Base-by-base conservation (phyloP, 2,113 vertebrate species). In the Hippocampus comes region DNA sequence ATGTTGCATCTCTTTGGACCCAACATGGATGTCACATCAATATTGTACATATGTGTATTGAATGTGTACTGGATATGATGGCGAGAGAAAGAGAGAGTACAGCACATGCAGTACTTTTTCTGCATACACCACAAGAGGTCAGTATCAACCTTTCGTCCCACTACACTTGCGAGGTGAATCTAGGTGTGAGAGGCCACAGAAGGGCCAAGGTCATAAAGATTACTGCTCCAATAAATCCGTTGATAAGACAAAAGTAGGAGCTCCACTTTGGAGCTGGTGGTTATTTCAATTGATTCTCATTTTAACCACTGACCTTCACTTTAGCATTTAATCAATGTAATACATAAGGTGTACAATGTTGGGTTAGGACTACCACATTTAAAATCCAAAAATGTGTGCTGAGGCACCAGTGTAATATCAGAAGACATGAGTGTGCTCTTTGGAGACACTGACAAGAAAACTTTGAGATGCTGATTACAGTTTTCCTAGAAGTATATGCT, bases 171-270 rank as follows among this genome's bases (percentile, higher is more conserved):
- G 15, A 82, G 81, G 74, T 83, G 61, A 84, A 70, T 63, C 74
- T 2, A 38, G 49, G 80, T 81, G 60, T 77, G 63, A 71, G 43
- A 70, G 80, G 76, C 63, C 71, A 46, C n/a, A 38, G 48, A 41
- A 71, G 72, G 85, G 84, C 69, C 78, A 84, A 49, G 51, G 46
- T 70, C 74, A 84, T 87, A 84, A 85, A 11, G 34, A 43, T 68
- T 48, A 56, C 10, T 38, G 55, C n/a, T 46, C 63, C 78, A 76
- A 68, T 83, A 85, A 86, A 77, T 72, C 12, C 0, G 14, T 3
- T 77, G 83, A 90, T 84, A 88, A 78, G 76, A 75, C 73, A 43
- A 25, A 66, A 48, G 23, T 46, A 79, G 64, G 73, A 72, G 60
- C 56, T 63, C 55, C 7, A 41, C 70, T 73, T 80, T 23, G 63